Conservation (phyloP, 2,888 invertebrate genomes). For the Phyllotreta cruciferae region DNA sequence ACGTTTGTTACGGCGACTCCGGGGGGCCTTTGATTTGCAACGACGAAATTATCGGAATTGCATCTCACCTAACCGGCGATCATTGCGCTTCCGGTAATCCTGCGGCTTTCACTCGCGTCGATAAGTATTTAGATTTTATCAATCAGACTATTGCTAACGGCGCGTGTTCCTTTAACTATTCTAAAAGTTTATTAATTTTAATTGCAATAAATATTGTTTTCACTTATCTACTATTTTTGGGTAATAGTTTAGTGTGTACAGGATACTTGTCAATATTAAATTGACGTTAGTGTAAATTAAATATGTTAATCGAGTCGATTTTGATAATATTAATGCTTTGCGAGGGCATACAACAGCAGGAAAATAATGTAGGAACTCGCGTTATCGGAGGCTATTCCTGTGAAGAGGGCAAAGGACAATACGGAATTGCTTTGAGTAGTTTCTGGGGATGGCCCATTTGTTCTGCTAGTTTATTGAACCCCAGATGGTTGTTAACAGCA, state of each 20-base stretch:
- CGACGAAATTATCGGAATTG: background rate
- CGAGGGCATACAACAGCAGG: background rate
- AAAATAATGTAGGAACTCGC: background rate
- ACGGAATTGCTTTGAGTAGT: background rate
- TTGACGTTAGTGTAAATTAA: background rate
- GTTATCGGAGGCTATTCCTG: conserved; percentile 1
- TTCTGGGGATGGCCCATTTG: conserved; percentile 7
- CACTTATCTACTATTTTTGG: too few relatives aligned
- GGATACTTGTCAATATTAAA: too few relatives aligned
- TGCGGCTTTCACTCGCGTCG: background rate
- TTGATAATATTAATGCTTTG: background rate
- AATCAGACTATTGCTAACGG: background rate
- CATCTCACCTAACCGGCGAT: background rate
- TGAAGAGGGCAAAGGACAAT: background rate
- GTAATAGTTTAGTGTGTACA: too few relatives aligned
- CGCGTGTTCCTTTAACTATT: background rate
- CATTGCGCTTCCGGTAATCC: background rate
- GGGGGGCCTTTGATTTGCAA: conserved; percentile 2
- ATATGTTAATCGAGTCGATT: background rate
- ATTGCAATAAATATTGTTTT: too few relatives aligned
- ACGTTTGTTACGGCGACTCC: conserved; percentile 5
- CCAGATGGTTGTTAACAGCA: conserved; percentile 2
- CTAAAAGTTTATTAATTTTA: too few relatives aligned
- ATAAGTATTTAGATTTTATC: conserved; percentile 7
- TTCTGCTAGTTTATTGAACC: conserved; percentile 3